Conservation (phyloP, 2,113 vertebrate genomes). For the Probosciger aterrimus region DNA sequence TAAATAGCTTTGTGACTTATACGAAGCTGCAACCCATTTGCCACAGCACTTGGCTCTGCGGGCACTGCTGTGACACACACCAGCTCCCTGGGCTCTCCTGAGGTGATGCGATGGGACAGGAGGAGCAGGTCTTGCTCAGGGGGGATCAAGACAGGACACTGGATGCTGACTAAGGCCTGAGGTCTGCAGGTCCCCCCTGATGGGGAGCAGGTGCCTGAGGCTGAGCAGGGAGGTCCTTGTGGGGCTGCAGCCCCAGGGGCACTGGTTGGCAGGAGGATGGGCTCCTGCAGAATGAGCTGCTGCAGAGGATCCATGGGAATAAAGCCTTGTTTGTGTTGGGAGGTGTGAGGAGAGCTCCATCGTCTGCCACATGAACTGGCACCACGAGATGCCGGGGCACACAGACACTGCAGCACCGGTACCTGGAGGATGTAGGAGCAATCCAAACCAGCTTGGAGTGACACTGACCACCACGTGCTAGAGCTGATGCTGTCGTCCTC, state of each 20-base stretch:
- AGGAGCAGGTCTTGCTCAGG: neutral
- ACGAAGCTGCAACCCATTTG: neutral
- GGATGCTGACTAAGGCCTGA: neutral
- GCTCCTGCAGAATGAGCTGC: neutral
- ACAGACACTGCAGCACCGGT: rapidly evolving
- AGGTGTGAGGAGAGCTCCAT: rapidly evolving
- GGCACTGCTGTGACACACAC: rapidly evolving
- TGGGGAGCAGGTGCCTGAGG: neutral
- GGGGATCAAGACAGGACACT: neutral
- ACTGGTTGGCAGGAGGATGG: neutral
- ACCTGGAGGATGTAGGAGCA: neutral
- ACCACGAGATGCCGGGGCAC: rapidly evolving
- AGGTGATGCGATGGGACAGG: rapidly evolving
- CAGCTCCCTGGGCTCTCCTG: neutral
- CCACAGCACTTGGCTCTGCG: neutral
- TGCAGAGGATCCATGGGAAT: neutral
- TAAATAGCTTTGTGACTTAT: neutral
- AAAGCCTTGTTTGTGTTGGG: neutral
- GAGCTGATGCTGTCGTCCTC: neutral
- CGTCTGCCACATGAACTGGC: rapidly evolving
- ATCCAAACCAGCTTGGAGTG: neutral
- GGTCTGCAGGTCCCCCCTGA: neutral
- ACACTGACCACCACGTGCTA: neutral
- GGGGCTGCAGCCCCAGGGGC: neutral
- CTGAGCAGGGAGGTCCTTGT: neutral